phyloP scores from a whole-genome alignment of 2,888 invertebrate genomes.

The Plebejus anna region DNA sequence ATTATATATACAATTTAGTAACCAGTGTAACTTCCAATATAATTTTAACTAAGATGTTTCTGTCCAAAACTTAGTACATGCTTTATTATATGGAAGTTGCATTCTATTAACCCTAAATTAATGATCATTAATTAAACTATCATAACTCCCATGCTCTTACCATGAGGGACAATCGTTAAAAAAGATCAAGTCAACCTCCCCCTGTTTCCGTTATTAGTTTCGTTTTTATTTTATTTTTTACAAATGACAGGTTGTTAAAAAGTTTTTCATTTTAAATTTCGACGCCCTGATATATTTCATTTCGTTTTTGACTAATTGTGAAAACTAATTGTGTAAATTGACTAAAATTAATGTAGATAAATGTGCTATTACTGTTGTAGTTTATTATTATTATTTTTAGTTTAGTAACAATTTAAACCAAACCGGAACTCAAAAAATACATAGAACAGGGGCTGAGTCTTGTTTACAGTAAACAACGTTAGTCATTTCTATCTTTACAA shows the following conservation, averaged over 20 bases:
- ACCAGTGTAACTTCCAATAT: slow-evolving; percentile 18
- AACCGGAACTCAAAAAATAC: neutral
- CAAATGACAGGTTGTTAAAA: slow-evolving; percentile 38
- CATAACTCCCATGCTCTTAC: slow-evolving; percentile 45
- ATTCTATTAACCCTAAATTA: slow-evolving; percentile 42
- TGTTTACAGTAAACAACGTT: neutral
- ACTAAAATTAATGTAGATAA: neutral
- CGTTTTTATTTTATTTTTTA: slow-evolving; percentile 49
- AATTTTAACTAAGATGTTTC: neutral
- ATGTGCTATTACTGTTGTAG: slow-evolving; percentile 22
- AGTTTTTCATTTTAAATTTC: slow-evolving; percentile 47
- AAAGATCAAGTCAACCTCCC: slow-evolving; percentile 66
- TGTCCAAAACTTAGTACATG: neutral
- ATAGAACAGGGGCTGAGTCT: neutral
- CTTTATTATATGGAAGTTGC: slow-evolving; percentile 58
- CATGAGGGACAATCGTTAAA: slow-evolving; percentile 61
- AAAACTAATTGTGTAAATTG: too few species aligned
- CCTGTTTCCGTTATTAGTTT: slow-evolving; percentile 70
- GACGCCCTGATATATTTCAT: slow-evolving; percentile 65
- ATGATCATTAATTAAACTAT: slow-evolving; percentile 31
- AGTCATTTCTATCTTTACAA: neutral
- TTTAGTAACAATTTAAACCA: neutral
- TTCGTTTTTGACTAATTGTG: slow-evolving; percentile 42
- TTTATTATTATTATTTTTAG: slow-evolving; percentile 11
- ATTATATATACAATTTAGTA: neutral